Percentiles rank a stretch among this genome's conserved stretches.
Evolutionary conservation across 2,888 invertebrate genomes (phyloP).

Genomic region (Isotomurus palustris): DNA sequence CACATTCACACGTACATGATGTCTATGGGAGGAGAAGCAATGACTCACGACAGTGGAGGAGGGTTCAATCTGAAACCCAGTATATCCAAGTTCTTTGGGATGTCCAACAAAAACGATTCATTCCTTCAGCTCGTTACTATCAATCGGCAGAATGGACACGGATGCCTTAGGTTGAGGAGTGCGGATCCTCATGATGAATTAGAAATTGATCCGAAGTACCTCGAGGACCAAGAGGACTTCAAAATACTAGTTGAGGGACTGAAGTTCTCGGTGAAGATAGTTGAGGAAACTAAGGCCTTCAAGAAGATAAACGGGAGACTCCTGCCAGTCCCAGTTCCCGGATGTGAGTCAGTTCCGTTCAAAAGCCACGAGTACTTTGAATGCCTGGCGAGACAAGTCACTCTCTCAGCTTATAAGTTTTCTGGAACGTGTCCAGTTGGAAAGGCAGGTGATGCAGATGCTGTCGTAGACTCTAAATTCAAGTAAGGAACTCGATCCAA

Average conservation of each 20-base stretch:
- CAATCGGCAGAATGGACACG: conserved; percentile 5
- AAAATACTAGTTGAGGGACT: conserved; percentile 18
- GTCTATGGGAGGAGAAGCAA: too few species aligned
- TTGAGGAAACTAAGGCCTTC: conserved; percentile 17
- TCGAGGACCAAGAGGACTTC: conserved; percentile 10
- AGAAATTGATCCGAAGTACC: conserved; percentile 17
- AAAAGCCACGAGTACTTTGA: conserved; percentile 18
- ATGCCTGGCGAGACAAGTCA: conserved; percentile 15
- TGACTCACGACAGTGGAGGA: too few species aligned
- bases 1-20: conserved; percentile 17
- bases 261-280: conserved; percentile 17
- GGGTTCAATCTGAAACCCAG: conserved; percentile 1
- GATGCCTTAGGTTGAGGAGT: conserved; percentile 5
- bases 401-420: conserved; percentile 20
- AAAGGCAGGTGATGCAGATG: conserved; percentile 2
- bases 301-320: conserved; percentile 12
- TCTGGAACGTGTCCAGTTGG: conserved; percentile 17
- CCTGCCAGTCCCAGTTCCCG: conserved; percentile 13
- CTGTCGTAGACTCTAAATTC: conserved; percentile 21
- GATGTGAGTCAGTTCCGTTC: conserved; percentile 12
- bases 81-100: not conserved
- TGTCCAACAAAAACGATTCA: not conserved
- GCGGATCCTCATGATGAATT: conserved; percentile 6
- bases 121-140: conserved; percentile 9
- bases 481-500: not conserved